phyloP scores from a whole-genome alignment of 2,113 vertebrate genomes.

The Psilopogon haemacephalus region DNA sequence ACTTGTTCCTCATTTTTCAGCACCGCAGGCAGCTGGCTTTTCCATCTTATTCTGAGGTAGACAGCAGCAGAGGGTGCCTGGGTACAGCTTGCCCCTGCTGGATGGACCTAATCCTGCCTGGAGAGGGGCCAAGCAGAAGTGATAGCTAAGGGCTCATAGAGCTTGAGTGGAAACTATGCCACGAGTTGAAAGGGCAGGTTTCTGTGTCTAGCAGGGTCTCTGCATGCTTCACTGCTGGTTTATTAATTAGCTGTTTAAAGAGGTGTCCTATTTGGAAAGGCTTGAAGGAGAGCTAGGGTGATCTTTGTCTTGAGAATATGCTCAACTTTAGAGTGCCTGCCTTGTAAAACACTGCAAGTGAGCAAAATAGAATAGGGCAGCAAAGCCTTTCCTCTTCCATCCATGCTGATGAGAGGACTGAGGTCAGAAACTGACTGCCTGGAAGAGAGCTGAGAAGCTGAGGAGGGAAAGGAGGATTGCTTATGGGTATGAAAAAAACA shows the following conservation, averaged over 20 bases:
- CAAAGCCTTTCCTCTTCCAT: neutral
- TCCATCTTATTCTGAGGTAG: neutral
- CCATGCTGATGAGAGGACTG: neutral
- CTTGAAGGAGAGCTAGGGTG: neutral
- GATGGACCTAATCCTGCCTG: neutral
- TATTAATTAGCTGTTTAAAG: neutral
- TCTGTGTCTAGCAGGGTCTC: neutral
- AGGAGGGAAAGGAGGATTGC: neutral
- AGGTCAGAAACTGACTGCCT: neutral
- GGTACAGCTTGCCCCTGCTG: neutral
- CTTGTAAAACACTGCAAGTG: neutral
- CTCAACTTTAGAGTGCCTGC: neutral
- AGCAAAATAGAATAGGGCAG: neutral
- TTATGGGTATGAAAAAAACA: neutral
- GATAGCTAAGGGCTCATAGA: neutral
- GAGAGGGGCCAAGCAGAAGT: slow-evolving; percentile 23
- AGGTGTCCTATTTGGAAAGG: neutral
- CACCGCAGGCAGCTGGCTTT: neutral
- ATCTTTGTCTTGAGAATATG: neutral
- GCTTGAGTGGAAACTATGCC: neutral
- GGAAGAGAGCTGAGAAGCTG: neutral
- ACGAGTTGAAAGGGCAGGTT: neutral
- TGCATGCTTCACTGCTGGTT: neutral
- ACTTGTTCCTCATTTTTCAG: neutral
- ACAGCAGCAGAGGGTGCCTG: neutral